Base-by-base conservation (phyloP, 2,113 vertebrate species). In the Loxodonta africana region DNA sequence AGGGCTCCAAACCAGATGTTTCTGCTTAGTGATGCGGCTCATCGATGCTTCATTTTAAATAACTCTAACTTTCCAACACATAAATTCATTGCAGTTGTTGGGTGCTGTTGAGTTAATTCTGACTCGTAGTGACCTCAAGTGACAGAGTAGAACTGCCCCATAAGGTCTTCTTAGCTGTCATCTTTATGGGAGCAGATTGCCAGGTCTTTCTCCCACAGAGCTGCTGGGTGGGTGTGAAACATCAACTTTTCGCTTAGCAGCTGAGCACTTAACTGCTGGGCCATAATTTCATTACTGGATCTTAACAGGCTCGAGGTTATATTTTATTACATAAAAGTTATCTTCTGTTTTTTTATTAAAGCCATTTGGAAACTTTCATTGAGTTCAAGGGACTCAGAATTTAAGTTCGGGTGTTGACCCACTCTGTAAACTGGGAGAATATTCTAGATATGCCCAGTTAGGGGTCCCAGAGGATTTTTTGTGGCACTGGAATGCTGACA, bases 291-390 rank as follows among this genome's bases (percentile, higher is more conserved):
- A 74, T 25, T 25, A 51, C 46, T 44, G 51, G 20, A 57, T 25
- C 62, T 85, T n/a, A n/a, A 12, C 2, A 1, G 48, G 41, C 33
- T 37, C 8, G 41, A 62, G 82, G 23, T 65, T 6, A 3, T n/a
- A 30, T 51, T 81, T 85, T 44, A 85, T 73, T 44, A 57, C 17
- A 26, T 48, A 41, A 41, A 87, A 90, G 26, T 41, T 65, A 9
- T 37, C 71, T 85, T 46, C 37, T 0, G 15, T 41, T 84, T 94
- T 77, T 82, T 71, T 88, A 81, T 90, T 87, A 95, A 83, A 94
- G 25, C 48, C 48, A 65, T 65, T 76, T 87, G 44, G 63, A 78
- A 83, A 87, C 62, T 85, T 65, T 41, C 86, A 14, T 4, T 5
- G 44, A 37, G 73, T 37, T 94, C 84, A 8, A 57, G 33, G 33